phyloP scores from a whole-genome alignment of 2,113 vertebrate genomes.

The Ailurus styani region DNA sequence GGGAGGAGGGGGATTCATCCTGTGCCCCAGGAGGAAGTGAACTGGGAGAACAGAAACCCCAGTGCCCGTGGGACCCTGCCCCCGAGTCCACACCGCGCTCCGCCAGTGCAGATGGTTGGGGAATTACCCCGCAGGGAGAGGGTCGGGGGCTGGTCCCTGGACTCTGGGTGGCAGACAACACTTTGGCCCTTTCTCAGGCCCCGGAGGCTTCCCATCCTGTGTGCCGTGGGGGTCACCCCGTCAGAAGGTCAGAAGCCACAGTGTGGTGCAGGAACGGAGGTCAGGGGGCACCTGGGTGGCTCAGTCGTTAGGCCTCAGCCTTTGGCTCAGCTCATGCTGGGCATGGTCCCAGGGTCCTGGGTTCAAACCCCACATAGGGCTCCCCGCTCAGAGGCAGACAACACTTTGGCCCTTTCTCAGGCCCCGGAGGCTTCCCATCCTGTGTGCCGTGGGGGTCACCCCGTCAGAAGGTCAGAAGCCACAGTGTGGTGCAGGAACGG shows the following conservation, averaged over 20 bases:
- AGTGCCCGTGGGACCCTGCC: fast-evolving
- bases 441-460: neutral
- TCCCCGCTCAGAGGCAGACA: too few relatives aligned
- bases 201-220: neutral
- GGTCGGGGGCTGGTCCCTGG: fast-evolving
- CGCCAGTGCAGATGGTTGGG: neutral
- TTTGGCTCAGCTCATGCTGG: too few relatives aligned
- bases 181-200: fast-evolving
- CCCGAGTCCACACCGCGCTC: fast-evolving
- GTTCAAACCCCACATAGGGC: too few relatives aligned
- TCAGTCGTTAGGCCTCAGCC: too few relatives aligned
- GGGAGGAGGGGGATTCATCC: neutral
- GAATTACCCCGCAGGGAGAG: neutral
- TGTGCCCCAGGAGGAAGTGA: too few relatives aligned
- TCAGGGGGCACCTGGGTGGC: too few relatives aligned
- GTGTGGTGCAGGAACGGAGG: fast-evolving
- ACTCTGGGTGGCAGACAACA: too few relatives aligned
- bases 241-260: neutral
- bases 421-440: neutral
- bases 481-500: fast-evolving
- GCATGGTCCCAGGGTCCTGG: too few relatives aligned
- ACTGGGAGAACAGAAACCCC: neutral
- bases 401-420: fast-evolving
- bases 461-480: neutral
- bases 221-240: fast-evolving